Conservation (phyloP, 2,888 invertebrate genomes). For the Leptopilina syphax region DNA sequence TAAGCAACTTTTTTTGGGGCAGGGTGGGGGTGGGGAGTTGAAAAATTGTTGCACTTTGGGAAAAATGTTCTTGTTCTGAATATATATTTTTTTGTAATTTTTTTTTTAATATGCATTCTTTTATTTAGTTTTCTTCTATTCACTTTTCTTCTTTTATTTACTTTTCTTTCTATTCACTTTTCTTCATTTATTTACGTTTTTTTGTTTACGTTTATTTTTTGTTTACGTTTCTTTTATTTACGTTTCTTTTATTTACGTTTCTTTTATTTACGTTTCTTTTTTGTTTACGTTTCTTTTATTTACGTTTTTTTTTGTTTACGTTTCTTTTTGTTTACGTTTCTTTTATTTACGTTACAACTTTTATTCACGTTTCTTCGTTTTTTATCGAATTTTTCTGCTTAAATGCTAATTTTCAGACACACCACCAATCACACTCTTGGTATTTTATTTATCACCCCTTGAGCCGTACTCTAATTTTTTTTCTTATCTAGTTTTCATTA, state of each 20-base stretch:
- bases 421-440: slow-evolving; percentile 40
- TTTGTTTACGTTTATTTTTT: too few species aligned
- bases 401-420: slow-evolving; percentile 43
- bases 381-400: slow-evolving; percentile 31
- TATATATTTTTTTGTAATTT: slow-evolving; percentile 3
- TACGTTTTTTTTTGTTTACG: too few species aligned
- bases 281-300: too few species aligned
- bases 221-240: too few species aligned
- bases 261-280: too few species aligned
- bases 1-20: background rate
- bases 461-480: slow-evolving; percentile 61
- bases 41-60: slow-evolving; percentile 25
- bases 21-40: too few species aligned
- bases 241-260: too few species aligned
- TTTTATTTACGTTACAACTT: too few species aligned
- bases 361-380: too few species aligned
- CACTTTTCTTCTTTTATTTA: background rate
- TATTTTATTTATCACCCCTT: slow-evolving; percentile 53
- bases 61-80: background rate
- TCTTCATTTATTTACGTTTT: too few species aligned
- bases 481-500: slow-evolving; percentile 47
- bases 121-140: slow-evolving; percentile 20
- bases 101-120: slow-evolving; percentile 31
- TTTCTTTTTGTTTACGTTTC: too few species aligned
- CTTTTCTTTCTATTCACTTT: slow-evolving; percentile 8